Evolutionary conservation across 2,797 vertebrate species (phyloP).

Genomic region (Ctenosaura bakeri): DNA sequence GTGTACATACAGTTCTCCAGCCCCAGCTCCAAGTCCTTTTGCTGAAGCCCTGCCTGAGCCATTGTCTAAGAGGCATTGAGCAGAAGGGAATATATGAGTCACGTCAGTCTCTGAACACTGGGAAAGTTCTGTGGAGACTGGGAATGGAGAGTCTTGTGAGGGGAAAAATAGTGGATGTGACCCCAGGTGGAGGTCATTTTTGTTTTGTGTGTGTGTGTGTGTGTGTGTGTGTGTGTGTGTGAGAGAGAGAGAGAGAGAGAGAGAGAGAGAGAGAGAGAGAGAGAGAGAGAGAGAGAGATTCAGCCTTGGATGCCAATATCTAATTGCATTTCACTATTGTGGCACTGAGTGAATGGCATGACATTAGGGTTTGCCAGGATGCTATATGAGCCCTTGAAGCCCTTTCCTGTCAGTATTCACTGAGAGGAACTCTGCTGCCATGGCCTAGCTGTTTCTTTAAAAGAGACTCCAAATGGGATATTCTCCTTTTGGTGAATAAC

Average conservation of each 20-base stretch:
- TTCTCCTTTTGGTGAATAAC: background rate
- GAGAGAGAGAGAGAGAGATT: background rate
- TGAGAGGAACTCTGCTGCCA: background rate
- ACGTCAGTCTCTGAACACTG: conserved; percentile 3
- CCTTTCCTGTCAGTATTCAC: background rate
- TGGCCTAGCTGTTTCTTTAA: background rate
- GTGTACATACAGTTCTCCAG: conserved; percentile 13
- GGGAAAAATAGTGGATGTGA: conserved; percentile 10
- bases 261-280: background rate
- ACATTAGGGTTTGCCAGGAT: background rate
- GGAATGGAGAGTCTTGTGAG: background rate
- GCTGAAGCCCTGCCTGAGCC: conserved; percentile 8
- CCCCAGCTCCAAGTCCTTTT: conserved; percentile 10
- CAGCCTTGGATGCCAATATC: background rate
- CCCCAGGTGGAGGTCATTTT: background rate
- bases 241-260: no score
- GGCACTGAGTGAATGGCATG: conserved; percentile 10
- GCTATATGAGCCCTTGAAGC: background rate
- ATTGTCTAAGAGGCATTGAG: conserved; percentile 19
- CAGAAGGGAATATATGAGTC: conserved; percentile 24
- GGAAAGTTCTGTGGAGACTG: conserved; percentile 11
- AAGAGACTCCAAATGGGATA: background rate
- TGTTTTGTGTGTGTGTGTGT: background rate
- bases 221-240: no score
- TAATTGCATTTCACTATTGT: conserved; percentile 31